These are phyloP conservation scores for Xiphophorus maculatus DNA, from an alignment of 2,113 vertebrate genomes.

Conservation along the genomic window DNA sequence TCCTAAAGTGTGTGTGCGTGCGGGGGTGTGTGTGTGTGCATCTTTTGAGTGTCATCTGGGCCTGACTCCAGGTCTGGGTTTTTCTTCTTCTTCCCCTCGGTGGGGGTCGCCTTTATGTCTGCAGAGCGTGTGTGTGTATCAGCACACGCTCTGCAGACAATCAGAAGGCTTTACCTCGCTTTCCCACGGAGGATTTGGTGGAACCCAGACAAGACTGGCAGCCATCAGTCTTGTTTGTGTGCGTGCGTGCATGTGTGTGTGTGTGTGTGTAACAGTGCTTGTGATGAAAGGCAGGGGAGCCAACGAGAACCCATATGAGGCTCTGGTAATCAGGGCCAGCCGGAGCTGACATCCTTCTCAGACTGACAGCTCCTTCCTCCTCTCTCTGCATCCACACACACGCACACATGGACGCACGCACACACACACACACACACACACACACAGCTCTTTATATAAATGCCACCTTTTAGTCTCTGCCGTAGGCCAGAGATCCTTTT, in stretches of 20 bases:
- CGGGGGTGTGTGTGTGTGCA: slow-evolving; percentile 24
- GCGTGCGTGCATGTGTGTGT: slow-evolving; percentile 42
- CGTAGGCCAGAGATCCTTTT: slow-evolving; percentile 47
- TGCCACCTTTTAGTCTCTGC: slow-evolving; percentile 45
- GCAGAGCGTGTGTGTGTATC: slow-evolving; percentile 44
- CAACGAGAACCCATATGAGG: slow-evolving; percentile 77
- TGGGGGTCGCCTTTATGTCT: slow-evolving; percentile 72
- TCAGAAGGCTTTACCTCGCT: slow-evolving; percentile 46
- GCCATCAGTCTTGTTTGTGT: slow-evolving; percentile 82
- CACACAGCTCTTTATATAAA: not conserved
- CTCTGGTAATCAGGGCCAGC: slow-evolving; percentile 94
- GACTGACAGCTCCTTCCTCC: slow-evolving; percentile 96
- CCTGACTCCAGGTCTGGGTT: slow-evolving; percentile 77
- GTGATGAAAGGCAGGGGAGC: slow-evolving; percentile 94
- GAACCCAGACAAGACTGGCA: slow-evolving; percentile 81
- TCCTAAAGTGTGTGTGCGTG: slow-evolving; percentile 63
- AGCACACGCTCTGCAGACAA: slow-evolving; percentile 32
- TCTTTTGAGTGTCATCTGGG: slow-evolving; percentile 81
- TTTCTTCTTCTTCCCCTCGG: slow-evolving; percentile 75
- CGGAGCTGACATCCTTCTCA: slow-evolving; percentile 94
- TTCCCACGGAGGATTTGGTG: slow-evolving; percentile 73
- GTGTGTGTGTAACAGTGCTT: slow-evolving; percentile 65
- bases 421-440: slow-evolving; percentile 17
- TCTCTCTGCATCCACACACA: slow-evolving; percentile 78
- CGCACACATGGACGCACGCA: slow-evolving; percentile 22